Base-by-base conservation (phyloP, 2,888 invertebrate genomes). In the Pyrrhia umbra region DNA sequence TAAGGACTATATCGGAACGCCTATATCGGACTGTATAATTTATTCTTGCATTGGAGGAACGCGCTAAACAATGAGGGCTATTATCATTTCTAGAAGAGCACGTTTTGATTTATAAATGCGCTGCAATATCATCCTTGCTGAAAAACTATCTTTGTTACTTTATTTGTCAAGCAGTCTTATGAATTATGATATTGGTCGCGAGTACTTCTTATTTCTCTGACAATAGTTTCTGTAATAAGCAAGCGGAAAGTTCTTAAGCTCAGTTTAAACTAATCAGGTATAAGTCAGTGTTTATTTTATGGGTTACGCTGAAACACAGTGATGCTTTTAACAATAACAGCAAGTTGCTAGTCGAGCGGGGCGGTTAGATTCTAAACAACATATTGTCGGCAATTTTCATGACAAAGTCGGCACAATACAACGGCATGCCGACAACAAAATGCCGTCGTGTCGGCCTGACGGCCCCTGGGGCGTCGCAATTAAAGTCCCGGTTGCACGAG, bases 1-100 rank as follows among this genome's bases (percentile, higher is more conserved):
- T 89, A 92, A 93, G 93, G 93, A 92, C 94, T 92, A 90, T 94
- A 94, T 94, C 94, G 92, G 92, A 86, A 88, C 89, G 88, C 90
- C 91, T 91, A 90, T 91, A 94, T 94, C 93, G 91, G 93, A 92
- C 92, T 93, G 92, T 92, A 93, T 93, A 94, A 94, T 94, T 94
- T 94, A 94, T 92, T 93, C 92, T 87, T 88, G 87, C 90, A 86
- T 84, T 83, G 88, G 87, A 88, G 88, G 85, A 88, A 86, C 88
- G 88, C 88, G 88, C 86, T 89, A 88, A 89, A 90, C 90, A 92
- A 93, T 92, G 90, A 90, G 85, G 85, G 88, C 88, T 87, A 90
- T 91, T 90, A 92, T 92, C 89, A 90, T 88, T 88, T 88, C 86
- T 87, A 84, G 84, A 81, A 77, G 82, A 80, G 84, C 87, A 88